Base-by-base conservation (phyloP, 2,888 invertebrate genomes). In the Cancer borealis region DNA sequence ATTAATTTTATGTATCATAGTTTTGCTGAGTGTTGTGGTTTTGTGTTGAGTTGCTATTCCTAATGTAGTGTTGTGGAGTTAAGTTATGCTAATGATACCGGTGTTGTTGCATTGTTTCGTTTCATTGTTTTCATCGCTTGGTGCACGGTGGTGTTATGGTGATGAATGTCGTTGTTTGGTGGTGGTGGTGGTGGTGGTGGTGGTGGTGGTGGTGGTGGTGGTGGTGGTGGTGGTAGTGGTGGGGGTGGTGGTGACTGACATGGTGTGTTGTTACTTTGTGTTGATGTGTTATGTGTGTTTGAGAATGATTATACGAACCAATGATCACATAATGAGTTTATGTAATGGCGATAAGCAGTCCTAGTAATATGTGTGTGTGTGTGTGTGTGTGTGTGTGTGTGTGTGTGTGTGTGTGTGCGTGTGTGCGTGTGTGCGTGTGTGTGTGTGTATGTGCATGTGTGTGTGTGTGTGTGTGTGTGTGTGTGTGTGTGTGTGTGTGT, bases 341-440 rank as follows among this genome's bases (percentile, higher is more conserved):
- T 17, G 88, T n/a, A 26, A 49, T 49, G 49, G 26, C 39, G 39
- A 39, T 54, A 54, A 14, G 10, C 17, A 54, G 84, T 17, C 10
- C 88, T 88, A 0, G 6, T 17, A 45, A 3, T 88, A 46, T 30
- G 90, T 90, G 90, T 90, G 90, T 90, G 60, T 90, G 90, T 90
- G 90, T 90, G 90, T 60, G 54, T 89, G 89, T 89, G 89, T 89
- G 89, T 89, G 89, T 89, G 89, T 89, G 89, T 89, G 89, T 89
- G 49, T 89, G 89, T 89, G 89, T 89, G 89, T 49, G 89, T 89
- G 89, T 49, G 89, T 89, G 89, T 89, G 89, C 49, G 89, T 89
- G 89, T 89, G 21, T 26, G 47, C 49, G 46, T 47, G 47, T 47
- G 88, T 88, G 46, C 10, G 87, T 87, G 21, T 26, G 30, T 87